phyloP scores from a whole-genome alignment of 2,797 vertebrate species.

The Parauchenoglanis punctatus region DNA sequence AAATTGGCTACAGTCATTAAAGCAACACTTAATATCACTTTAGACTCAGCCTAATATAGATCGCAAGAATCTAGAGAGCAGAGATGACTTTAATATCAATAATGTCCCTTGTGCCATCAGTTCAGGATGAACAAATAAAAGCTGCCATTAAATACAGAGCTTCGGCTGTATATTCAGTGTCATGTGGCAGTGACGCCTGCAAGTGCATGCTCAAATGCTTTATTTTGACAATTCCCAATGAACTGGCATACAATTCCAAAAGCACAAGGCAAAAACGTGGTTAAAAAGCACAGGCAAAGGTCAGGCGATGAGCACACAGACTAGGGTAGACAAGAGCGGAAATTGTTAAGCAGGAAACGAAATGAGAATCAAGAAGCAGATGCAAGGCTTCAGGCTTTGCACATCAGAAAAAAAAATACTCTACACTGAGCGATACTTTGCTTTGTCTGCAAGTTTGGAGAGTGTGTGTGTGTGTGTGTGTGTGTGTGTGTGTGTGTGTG shows the following conservation, averaged over 20 bases:
- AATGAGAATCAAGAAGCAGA: neutral
- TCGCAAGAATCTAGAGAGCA: neutral
- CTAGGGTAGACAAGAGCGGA: neutral
- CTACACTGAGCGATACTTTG: neutral
- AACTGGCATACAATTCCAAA: slow-evolving; percentile 1
- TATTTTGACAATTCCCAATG: neutral
- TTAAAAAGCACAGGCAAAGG: neutral
- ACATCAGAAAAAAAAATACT: neutral
- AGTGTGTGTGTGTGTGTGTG: too few species aligned
- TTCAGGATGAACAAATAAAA: neutral
- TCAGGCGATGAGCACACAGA: neutral
- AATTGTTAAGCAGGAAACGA: neutral
- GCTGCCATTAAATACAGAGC: neutral
- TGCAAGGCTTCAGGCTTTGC: neutral
- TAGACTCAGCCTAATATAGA: slow-evolving; percentile 18
- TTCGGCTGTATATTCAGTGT: slow-evolving; percentile 12
- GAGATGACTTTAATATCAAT: slow-evolving; percentile 20
- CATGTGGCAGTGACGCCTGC: neutral
- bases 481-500: too few species aligned
- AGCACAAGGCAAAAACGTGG: neutral
- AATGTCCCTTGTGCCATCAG: slow-evolving; percentile 1
- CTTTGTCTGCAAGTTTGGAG: too few species aligned
- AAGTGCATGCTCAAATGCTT: neutral
- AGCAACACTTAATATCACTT: slow-evolving; percentile 24
- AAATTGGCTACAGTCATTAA: slow-evolving; percentile 16